These are phyloP conservation scores for Agapornis canus DNA, from an alignment of 2,797 vertebrate species.

Conservation along the genomic window DNA sequence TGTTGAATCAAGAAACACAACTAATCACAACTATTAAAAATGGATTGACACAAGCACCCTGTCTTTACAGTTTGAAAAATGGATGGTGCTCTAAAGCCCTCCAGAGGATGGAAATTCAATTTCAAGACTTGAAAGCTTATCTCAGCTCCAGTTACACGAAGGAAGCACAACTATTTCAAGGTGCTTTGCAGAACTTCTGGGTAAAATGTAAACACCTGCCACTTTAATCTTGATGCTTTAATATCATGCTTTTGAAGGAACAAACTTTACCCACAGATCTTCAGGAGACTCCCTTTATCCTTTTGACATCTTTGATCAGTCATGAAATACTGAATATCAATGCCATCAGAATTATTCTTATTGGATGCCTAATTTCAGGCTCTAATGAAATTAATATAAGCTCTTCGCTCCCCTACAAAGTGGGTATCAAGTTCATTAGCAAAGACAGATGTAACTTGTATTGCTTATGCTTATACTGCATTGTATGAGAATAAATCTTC, in stretches of 20 bases:
- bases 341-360: not conserved
- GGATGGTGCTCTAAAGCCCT: not conserved
- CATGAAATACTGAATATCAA: not conserved
- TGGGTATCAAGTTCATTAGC: not conserved
- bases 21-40: conserved; percentile 23
- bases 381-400: not conserved
- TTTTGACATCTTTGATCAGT: not conserved
- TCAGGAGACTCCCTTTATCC: not conserved
- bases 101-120: not conserved
- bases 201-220: not conserved
- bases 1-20: conserved; percentile 5
- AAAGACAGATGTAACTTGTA: not conserved
- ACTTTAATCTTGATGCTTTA: conserved; percentile 21
- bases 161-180: conserved; percentile 18
- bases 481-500: not conserved
- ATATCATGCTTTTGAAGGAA: not conserved
- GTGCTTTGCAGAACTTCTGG: not conserved
- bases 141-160: not conserved
- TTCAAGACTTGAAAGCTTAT: conserved; percentile 8
- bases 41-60: not conserved
- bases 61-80: not conserved
- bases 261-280: not conserved
- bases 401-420: not conserved
- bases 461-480: not conserved
- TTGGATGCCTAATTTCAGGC: not conserved